These are phyloP conservation scores for Atherinosoma microstoma DNA, from an alignment of 2,797 vertebrate species.

Conservation along the genomic window DNA sequence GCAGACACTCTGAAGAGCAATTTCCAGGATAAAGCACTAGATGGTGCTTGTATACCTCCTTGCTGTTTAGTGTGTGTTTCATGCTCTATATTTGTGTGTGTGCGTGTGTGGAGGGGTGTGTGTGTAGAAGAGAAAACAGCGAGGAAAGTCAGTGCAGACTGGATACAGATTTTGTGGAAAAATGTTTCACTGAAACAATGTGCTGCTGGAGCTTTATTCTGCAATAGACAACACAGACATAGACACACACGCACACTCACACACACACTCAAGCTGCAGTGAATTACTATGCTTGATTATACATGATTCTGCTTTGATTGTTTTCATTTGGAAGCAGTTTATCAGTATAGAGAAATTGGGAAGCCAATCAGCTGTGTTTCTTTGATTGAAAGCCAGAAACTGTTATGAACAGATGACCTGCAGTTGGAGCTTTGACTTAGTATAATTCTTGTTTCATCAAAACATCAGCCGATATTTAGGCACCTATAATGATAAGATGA, in stretches of 20 bases:
- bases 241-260: conserved; percentile 15
- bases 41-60: conserved; percentile 93
- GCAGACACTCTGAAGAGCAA: conserved; percentile 70
- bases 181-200: conserved; percentile 36
- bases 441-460: conserved; percentile 50
- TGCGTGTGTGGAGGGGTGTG: conserved; percentile 6
- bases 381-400: conserved; percentile 69
- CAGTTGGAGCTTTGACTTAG: conserved; percentile 34
- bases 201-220: conserved; percentile 40
- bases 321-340: conserved; percentile 76
- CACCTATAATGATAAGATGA: conserved; percentile 36
- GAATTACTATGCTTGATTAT: conserved; percentile 72
- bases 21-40: conserved; percentile 92
- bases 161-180: conserved; percentile 43
- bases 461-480: conserved; percentile 56
- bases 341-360: conserved; percentile 56
- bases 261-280: conserved; percentile 37
- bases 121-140: conserved; percentile 11
- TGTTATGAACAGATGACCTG: conserved; percentile 50
- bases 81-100: conserved; percentile 29
- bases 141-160: conserved; percentile 38
- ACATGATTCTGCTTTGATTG: conserved; percentile 69
- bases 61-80: conserved; percentile 42
- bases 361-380: conserved; percentile 64
- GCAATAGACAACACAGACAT: conserved; percentile 42